These are phyloP conservation scores for Vombatus ursinus DNA, from an alignment of 2,113 vertebrate species.

Conservation along the genomic window DNA sequence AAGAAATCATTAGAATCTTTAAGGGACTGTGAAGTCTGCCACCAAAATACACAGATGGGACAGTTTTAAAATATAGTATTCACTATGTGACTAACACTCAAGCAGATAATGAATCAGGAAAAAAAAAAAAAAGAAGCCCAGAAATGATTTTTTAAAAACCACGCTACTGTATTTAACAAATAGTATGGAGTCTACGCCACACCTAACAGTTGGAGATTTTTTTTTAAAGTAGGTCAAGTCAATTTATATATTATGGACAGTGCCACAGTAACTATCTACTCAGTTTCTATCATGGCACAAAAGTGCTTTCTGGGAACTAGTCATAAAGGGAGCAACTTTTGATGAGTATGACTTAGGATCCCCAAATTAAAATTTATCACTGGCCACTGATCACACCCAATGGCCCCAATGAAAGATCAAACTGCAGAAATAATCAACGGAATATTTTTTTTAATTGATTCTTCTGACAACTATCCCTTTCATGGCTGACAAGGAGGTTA, in stretches of 20 bases:
- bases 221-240: neutral
- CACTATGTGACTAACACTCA: neutral
- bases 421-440: neutral
- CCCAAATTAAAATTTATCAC: neutral
- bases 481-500: neutral
- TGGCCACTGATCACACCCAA: neutral
- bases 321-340: neutral
- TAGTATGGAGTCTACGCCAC: neutral
- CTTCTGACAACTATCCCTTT: neutral
- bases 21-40: neutral
- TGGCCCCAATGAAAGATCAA: neutral
- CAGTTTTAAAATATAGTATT: neutral
- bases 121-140: neutral
- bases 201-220: neutral
- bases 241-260: neutral
- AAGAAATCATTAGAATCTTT: neutral
- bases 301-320: neutral
- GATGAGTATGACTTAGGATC: neutral
- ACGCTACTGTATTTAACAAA: neutral
- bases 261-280: neutral
- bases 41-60: neutral
- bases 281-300: neutral
- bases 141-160: neutral
- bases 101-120: neutral
- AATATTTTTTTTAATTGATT: neutral